A percentile compares a stretch with the other conserved stretches of the same genome.
Conservation (phyloP, 2,797 vertebrate genomes). For the Pangasius sanitwongsei region DNA sequence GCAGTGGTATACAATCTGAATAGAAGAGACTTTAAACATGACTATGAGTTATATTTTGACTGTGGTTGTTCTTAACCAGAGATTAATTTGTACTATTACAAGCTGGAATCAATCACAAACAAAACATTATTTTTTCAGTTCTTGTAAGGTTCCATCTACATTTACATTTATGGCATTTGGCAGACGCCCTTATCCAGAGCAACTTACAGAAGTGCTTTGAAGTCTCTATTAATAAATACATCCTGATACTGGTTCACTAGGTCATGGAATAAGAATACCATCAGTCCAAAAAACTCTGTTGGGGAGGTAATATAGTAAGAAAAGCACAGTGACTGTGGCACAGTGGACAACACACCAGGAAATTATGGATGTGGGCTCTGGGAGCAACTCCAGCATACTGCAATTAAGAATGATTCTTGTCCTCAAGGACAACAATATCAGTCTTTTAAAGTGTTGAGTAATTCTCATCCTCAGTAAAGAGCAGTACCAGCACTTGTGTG, state of each 20-base stretch:
- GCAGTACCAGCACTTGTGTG: not conserved
- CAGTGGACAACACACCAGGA: not conserved
- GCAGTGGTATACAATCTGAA: not conserved
- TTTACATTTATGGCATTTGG: not conserved
- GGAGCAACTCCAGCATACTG: not conserved
- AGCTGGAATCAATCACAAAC: not conserved
- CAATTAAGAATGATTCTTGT: not conserved
- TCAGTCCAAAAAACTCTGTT: too few relatives aligned
- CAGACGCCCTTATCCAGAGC: too few relatives aligned
- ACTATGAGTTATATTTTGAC: not conserved
- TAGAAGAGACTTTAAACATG: not conserved
- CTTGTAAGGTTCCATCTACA: not conserved
- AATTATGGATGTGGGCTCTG: not conserved
- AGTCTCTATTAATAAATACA: too few relatives aligned
- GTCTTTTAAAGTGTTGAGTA: not conserved
- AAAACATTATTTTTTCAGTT: not conserved
- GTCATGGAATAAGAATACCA: too few relatives aligned
- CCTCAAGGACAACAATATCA: not conserved
- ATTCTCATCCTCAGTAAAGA: not conserved
- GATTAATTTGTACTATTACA: not conserved
- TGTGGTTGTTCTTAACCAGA: not conserved
- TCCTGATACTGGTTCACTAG: too few relatives aligned
- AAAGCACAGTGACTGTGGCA: not conserved
- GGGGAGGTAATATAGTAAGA: too few relatives aligned
- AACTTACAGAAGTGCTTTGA: too few relatives aligned